These are phyloP conservation scores for Tricholaema leucomelas DNA, from an alignment of 2,113 vertebrate species.

Conservation along the genomic window DNA sequence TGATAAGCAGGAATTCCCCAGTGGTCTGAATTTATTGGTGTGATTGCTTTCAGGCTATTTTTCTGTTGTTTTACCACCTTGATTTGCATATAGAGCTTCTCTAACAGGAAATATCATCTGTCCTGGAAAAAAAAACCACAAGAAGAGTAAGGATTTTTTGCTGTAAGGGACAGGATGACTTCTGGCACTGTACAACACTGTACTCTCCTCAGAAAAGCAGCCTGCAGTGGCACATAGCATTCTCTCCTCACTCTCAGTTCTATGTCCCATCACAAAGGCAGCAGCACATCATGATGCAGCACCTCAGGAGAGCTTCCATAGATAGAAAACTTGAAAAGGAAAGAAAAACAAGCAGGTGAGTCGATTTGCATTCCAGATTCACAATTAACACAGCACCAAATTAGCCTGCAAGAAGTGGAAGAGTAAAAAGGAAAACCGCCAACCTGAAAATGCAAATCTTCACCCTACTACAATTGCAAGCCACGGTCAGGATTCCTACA, in stretches of 20 bases:
- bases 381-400: slow-evolving; percentile 17
- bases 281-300: not conserved
- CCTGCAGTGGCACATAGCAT: not conserved
- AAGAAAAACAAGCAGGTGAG: slow-evolving; percentile 65
- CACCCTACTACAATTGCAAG: slow-evolving; percentile 29
- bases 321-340: slow-evolving; percentile 57
- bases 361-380: slow-evolving; percentile 58
- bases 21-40: not conserved
- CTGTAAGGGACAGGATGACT: not conserved
- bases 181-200: accelerated
- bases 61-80: not conserved
- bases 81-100: slow-evolving; percentile 44
- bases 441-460: slow-evolving; percentile 57
- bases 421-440: slow-evolving; percentile 58
- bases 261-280: accelerated
- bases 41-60: slow-evolving; percentile 11
- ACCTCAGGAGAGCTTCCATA: slow-evolving; percentile 20
- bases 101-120: slow-evolving; percentile 18
- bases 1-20: slow-evolving; percentile 34
- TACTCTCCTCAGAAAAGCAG: not conserved
- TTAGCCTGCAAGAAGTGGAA: slow-evolving; percentile 39
- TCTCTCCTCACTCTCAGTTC: not conserved
- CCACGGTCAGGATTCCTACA: not conserved
- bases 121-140: not conserved
- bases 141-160: slow-evolving; percentile 15